Conservation (phyloP, 2,888 invertebrate species). For the Osmoderma eremita region DNA sequence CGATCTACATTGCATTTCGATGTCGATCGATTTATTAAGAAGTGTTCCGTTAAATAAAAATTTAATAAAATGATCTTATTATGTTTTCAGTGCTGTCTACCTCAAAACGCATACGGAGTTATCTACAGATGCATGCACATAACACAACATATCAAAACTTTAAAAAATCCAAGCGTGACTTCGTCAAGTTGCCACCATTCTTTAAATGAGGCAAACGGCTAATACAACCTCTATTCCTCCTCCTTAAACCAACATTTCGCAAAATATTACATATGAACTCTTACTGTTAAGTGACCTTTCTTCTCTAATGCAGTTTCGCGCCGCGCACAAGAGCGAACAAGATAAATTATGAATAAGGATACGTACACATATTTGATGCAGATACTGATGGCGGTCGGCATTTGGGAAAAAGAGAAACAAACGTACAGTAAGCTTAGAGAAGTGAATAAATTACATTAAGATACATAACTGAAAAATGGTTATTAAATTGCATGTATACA, state of each 20-base stretch:
- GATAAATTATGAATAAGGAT: conserved; percentile 52
- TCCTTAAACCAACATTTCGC: conserved; percentile 34
- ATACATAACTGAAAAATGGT: conserved; percentile 42
- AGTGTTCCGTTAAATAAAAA: too few species aligned
- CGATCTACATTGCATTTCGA: too few species aligned
- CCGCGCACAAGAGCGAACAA: conserved; percentile 33
- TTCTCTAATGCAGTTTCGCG: conserved; percentile 38
- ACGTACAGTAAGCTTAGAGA: conserved; percentile 17
- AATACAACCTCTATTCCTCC: conserved; percentile 30
- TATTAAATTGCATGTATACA: conserved; percentile 4
- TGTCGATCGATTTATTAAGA: too few species aligned
- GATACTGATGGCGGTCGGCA: conserved; percentile 64
- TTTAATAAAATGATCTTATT: too few species aligned
- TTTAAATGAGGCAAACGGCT: conserved; percentile 28
- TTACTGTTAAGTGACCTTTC: conserved; percentile 52
- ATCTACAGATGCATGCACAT: background rate
- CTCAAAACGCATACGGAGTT: too few species aligned
- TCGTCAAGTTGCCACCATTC: conserved; percentile 23
- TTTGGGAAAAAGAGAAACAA: conserved; percentile 40
- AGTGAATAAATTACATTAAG: conserved; percentile 57
- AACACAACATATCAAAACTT: conserved; percentile 3
- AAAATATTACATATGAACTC: conserved; percentile 50
- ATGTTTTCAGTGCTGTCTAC: too few species aligned
- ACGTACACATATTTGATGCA: conserved; percentile 69
- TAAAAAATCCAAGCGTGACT: conserved; percentile 12